A percentile compares a stretch with the other conserved stretches of the same genome.
These are phyloP conservation scores for Dreissena rostriformis DNA, from an alignment of 1,140 invertebrate genomes.

Conservation along the genomic window DNA sequence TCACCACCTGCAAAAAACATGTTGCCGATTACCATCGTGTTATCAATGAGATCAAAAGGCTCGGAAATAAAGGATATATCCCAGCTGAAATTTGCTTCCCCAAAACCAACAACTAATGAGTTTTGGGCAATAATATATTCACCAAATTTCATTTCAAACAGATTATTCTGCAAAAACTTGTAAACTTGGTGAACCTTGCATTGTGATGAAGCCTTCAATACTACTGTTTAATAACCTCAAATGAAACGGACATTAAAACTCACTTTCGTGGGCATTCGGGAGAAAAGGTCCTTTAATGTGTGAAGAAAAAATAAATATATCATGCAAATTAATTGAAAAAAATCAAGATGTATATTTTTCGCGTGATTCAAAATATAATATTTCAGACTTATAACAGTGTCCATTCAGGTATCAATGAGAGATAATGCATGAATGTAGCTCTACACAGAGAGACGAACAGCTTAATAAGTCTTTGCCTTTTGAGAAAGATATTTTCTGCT, in stretches of 20 bases:
- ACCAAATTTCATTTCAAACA: slow-evolving; percentile 32
- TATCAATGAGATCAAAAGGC: background rate
- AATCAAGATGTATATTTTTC: slow-evolving; percentile 22
- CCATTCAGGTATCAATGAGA: slow-evolving; percentile 25
- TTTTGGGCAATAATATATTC: slow-evolving; percentile 32
- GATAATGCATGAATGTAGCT: background rate
- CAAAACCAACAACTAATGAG: slow-evolving; percentile 11
- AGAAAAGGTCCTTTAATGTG: background rate
- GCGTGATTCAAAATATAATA: slow-evolving; percentile 26
- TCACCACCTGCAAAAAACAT: no score
- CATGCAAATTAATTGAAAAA: slow-evolving; percentile 29
- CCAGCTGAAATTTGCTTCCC: slow-evolving; percentile 16
- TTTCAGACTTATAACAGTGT: slow-evolving; percentile 25
- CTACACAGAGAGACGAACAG: background rate
- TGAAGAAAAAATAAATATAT: background rate
- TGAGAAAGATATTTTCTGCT: slow-evolving; percentile 15
- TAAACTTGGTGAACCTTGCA: slow-evolving; percentile 32
- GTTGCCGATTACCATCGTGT: no score
- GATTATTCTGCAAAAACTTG: slow-evolving; percentile 26
- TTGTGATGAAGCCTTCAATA: background rate
- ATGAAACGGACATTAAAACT: slow-evolving; percentile 1
- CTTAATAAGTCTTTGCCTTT: slow-evolving; percentile 1
- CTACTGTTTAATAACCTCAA: background rate
- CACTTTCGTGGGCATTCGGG: background rate
- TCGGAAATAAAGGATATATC: slow-evolving; percentile 11